A percentile compares a stretch with the other conserved stretches of the same genome.
Conservation (phyloP, 2,113 vertebrate genomes). For the Cercocebus atys region DNA sequence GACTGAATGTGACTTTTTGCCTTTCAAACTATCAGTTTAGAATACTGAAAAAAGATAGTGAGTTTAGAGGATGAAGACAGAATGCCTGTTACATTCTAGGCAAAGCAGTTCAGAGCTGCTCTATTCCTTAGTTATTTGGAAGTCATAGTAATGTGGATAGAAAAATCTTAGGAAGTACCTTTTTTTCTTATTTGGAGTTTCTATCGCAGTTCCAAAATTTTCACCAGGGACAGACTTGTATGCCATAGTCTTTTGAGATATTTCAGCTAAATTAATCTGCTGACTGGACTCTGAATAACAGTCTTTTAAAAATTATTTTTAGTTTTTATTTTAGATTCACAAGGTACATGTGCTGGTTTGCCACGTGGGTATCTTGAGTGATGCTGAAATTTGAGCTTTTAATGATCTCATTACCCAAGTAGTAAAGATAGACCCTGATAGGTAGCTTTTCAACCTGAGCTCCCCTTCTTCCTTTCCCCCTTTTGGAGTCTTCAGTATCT, state of each 20-base stretch:
- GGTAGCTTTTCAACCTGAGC: no score
- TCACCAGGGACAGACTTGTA: not conserved
- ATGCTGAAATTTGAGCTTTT: no score
- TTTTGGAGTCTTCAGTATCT: no score
- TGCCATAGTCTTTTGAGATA: not conserved
- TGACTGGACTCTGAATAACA: not conserved
- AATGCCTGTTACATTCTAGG: not conserved
- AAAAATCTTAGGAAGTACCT: not conserved
- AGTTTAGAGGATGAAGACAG: not conserved
- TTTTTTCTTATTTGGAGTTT: not conserved
- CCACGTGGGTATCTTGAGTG: no score
- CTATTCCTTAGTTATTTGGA: not conserved
- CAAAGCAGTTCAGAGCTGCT: not conserved
- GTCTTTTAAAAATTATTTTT: no score
- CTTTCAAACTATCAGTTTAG: not conserved
- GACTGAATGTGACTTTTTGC: not conserved
- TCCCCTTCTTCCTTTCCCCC: no score
- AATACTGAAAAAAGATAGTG: not conserved
- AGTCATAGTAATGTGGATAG: not conserved
- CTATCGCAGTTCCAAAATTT: not conserved
- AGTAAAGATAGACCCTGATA: no score
- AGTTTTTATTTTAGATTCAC: no score
- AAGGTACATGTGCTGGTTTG: no score
- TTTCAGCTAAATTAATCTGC: not conserved
- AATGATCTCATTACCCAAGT: no score